Evolutionary conservation across 2,888 invertebrate species (phyloP).

Genomic region (Orchesellides sinensis): DNA sequence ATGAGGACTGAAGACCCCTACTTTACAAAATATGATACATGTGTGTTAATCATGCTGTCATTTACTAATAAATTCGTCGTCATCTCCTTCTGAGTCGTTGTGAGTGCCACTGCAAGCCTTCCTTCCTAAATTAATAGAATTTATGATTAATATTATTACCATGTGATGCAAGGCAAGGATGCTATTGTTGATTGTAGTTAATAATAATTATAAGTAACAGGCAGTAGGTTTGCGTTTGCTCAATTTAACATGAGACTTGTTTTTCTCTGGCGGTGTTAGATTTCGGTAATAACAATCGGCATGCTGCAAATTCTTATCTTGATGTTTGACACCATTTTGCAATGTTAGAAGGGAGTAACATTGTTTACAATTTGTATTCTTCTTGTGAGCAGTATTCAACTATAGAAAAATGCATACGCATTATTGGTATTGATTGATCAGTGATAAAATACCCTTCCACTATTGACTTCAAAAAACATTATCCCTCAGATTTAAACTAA

Average conservation of each 20-base stretch:
- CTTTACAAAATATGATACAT: slow-evolving; percentile 34
- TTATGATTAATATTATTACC: slow-evolving; percentile 37
- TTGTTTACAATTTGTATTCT: slow-evolving; percentile 9
- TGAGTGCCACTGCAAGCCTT: not conserved
- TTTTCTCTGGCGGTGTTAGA: slow-evolving; percentile 49
- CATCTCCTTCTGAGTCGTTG: not conserved
- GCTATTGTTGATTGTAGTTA: slow-evolving; percentile 22
- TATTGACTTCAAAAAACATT: too few species aligned
- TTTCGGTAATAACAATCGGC: slow-evolving; percentile 54
- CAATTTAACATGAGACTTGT: slow-evolving; percentile 43
- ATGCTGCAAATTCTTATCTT: slow-evolving; percentile 49
- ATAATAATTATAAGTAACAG: slow-evolving; percentile 50
- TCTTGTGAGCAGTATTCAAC: slow-evolving; percentile 15
- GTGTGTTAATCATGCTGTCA: slow-evolving; percentile 31
- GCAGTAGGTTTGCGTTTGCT: slow-evolving; percentile 14
- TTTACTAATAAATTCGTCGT: slow-evolving; percentile 4
- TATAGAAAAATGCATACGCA: too few species aligned
- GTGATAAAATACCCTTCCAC: too few species aligned
- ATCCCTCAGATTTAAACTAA: too few species aligned
- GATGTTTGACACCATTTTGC: slow-evolving; percentile 58
- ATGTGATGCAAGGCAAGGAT: slow-evolving; percentile 13
- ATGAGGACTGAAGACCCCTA: too few species aligned
- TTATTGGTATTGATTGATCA: too few species aligned
- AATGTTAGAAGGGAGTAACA: slow-evolving; percentile 57
- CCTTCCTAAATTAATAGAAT: slow-evolving; percentile 35